phyloP scores from a whole-genome alignment of 2,888 invertebrate genomes.

The Xestia xanthographa region DNA sequence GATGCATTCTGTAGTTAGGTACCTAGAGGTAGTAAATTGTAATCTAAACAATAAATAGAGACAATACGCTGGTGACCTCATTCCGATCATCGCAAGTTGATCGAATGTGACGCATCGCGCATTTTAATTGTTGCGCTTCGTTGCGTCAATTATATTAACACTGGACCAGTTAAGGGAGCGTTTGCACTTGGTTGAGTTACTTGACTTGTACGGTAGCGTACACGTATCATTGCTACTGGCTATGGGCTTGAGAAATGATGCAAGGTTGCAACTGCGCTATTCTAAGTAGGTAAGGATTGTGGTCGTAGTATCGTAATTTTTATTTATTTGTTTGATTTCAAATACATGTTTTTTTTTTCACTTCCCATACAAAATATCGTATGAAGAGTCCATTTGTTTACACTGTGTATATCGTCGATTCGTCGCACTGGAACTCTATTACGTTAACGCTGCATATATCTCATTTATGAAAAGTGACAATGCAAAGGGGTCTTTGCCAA shows the following conservation, averaged over 20 bases:
- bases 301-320: neutral
- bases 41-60: conserved; percentile 77
- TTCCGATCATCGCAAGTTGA: conserved; percentile 73
- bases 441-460: neutral
- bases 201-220: conserved; percentile 14
- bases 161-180: conserved; percentile 39
- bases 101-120: conserved; percentile 75
- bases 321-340: too few relatives aligned
- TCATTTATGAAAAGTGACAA: neutral
- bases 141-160: conserved; percentile 71
- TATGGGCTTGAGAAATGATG: neutral
- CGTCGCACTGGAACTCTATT: neutral
- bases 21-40: conserved; percentile 57
- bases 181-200: conserved; percentile 13
- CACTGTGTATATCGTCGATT: neutral
- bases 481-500: neutral
- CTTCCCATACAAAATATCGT: neutral
- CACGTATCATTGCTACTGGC: neutral
- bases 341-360: neutral
- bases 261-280: neutral
- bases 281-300: neutral
- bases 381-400: neutral
- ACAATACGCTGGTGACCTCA: conserved; percentile 81
- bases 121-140: conserved; percentile 75
- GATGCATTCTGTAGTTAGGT: conserved; percentile 17